These are phyloP conservation scores for Rhopilema esculentum DNA, from an alignment of 30 jellyfish, hydroid and myxozoan species.

Conservation along the genomic window DNA sequence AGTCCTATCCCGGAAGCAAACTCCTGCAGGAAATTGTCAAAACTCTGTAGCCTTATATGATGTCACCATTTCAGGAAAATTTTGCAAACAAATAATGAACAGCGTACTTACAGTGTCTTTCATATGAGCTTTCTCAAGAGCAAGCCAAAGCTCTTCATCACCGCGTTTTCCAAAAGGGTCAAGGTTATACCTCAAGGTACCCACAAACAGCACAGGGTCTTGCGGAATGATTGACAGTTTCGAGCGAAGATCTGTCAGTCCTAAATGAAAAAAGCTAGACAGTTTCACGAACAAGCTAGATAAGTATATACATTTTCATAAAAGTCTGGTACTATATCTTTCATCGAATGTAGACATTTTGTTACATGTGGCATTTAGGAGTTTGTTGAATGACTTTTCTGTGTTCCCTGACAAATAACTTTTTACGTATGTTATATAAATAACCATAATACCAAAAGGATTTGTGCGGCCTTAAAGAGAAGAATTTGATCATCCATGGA, in stretches of 20 bases:
- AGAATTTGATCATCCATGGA: too few relatives aligned
- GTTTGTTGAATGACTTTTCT: too few relatives aligned
- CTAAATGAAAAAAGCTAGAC: conserved; percentile 14
- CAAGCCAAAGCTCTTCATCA: conserved; percentile 78
- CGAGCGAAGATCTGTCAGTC: conserved; percentile 63
- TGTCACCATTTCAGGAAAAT: too few relatives aligned
- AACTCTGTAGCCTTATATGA: too few relatives aligned
- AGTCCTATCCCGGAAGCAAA: too few relatives aligned
- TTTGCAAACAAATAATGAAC: neutral
- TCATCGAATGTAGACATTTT: too few relatives aligned
- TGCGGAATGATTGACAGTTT: conserved; percentile 81
- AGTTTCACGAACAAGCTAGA: neutral
- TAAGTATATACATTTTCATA: neutral
- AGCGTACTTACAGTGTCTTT: conserved; percentile 60
- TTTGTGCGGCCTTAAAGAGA: too few relatives aligned
- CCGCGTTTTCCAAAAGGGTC: conserved; percentile 72
- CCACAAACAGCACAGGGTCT: conserved; percentile 86
- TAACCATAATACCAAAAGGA: too few relatives aligned
- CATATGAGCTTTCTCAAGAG: conserved; percentile 80
- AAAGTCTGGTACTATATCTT: neutral
- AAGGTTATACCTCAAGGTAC: conserved; percentile 75
- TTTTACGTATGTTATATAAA: too few relatives aligned
- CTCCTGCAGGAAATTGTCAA: too few relatives aligned
- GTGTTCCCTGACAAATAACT: too few relatives aligned
- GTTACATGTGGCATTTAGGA: too few relatives aligned